Base-by-base conservation (phyloP, 1,140 invertebrate genomes). In the Dysdera silvatica region DNA sequence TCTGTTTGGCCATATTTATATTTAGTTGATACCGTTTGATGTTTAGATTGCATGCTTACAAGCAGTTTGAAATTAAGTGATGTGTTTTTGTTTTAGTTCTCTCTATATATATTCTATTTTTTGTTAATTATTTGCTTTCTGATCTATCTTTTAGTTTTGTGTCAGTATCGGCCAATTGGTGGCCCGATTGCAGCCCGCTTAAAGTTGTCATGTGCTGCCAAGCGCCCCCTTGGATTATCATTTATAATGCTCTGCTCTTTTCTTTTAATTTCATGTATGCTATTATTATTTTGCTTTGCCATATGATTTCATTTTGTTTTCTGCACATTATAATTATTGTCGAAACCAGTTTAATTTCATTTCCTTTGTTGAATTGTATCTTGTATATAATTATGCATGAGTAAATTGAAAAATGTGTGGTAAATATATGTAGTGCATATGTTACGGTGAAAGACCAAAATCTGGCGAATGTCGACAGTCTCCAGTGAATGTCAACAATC, bases 171-270 rank as follows among this genome's bases (percentile, higher is more conserved):
- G 54, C 61, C 51, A 49, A 64, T 60, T 40, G 56, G 28, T 65
- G 54, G 54, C 51, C 55, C 49, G 53, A 59, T 53, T 63, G 61
- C 32, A 66, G 61, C 28, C 54, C 52, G 6, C 54, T 58, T 45
- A 66, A 61, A 60, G 23, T 63, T 12, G 32, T 63, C 28, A 55
- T 55, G 49, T 66, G 53, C 58, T 61, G 66, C 20, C 67, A 62
- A 61, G 58, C 64, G 52, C 67, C 67, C 32, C 53, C 67, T 28
- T 69, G 67, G 67, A 69, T 63, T 47, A 53, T 67, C 37, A 43
- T 67, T 64, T 70, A 67, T 56, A 33, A 65, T 66, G 45, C 56
- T 45, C 47, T 68, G 51, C 18, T 73, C 35, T 71, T 67, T 70
- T 48, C 68, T 65, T 63, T 67, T 69, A 55, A 54, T 60, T 62